A percentile compares a stretch with the other conserved stretches of the same genome.
Conservation (phyloP, 2,113 vertebrate species). For the Apeltes quadracus region DNA sequence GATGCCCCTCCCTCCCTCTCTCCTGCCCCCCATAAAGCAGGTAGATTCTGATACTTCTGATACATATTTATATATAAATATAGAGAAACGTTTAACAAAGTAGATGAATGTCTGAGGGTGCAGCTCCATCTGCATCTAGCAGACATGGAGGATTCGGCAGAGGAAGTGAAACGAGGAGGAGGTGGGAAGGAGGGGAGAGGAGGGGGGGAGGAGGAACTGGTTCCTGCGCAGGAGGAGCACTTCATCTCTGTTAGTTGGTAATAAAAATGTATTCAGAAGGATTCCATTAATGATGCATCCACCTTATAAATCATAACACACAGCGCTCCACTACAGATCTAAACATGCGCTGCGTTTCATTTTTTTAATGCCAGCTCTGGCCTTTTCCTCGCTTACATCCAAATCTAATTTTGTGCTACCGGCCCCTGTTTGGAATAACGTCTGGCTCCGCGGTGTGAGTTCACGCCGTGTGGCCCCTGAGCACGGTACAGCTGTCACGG, state of each 20-base stretch:
- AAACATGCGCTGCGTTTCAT: background rate
- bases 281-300: conserved; percentile 6
- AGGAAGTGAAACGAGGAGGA: conserved; percentile 73
- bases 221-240: no score
- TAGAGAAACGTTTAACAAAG: no score
- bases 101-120: no score
- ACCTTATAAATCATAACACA: background rate
- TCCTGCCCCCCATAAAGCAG: no score
- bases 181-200: no score
- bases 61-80: no score
- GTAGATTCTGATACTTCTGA: no score
- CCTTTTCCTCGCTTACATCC: background rate
- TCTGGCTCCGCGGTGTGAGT: background rate
- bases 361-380: background rate
- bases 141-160: conserved; percentile 25
- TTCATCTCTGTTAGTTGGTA: no score
- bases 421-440: background rate
- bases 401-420: background rate
- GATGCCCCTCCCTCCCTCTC: no score
- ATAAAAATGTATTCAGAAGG: background rate
- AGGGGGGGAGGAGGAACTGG: no score
- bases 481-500: background rate
- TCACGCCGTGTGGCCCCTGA: background rate
- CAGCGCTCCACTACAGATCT: background rate
- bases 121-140: no score